A percentile compares a stretch with the other conserved stretches of the same genome.
Evolutionary conservation across 2,797 vertebrate species (phyloP).

Genomic region (Sitta carolinensis): DNA sequence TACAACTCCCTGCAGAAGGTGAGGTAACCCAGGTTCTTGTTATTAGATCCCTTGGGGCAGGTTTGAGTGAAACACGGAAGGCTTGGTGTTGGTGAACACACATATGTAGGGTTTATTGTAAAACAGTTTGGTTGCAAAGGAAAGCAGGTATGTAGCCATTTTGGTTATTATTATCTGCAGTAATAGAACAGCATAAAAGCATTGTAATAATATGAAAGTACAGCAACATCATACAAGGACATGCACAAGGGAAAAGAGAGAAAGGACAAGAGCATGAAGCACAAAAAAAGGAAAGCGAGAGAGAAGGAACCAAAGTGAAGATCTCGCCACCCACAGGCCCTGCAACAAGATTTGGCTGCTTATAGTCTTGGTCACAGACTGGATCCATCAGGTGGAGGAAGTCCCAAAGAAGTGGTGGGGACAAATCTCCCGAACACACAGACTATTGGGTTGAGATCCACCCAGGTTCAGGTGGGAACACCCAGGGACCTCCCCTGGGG

Average conservation of each 20-base stretch:
- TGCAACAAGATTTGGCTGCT: background rate
- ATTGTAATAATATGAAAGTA: background rate
- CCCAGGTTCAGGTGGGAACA: background rate
- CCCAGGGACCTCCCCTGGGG: background rate
- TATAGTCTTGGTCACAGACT: background rate
- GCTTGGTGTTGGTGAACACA: background rate
- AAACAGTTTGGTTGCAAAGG: background rate
- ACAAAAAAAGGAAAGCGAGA: background rate
- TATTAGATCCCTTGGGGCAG: background rate
- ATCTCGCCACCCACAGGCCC: no score
- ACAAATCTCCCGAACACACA: no score
- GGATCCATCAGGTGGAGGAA: background rate
- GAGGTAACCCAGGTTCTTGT: background rate
- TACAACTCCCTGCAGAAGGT: rapidly evolving
- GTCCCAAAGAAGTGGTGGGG: background rate
- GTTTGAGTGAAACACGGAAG: background rate
- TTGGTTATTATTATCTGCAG: background rate
- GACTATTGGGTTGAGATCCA: rapidly evolving
- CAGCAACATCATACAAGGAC: background rate
- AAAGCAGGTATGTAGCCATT: background rate
- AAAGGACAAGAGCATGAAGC: background rate
- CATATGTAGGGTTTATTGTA: background rate
- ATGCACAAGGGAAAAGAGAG: background rate
- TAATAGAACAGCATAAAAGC: background rate
- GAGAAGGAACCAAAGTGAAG: background rate